Evolutionary conservation across 2,797 vertebrate genomes (phyloP), one percentile per base, ranked within the genome.

Genomic region (Syngnathus acus): DNA sequence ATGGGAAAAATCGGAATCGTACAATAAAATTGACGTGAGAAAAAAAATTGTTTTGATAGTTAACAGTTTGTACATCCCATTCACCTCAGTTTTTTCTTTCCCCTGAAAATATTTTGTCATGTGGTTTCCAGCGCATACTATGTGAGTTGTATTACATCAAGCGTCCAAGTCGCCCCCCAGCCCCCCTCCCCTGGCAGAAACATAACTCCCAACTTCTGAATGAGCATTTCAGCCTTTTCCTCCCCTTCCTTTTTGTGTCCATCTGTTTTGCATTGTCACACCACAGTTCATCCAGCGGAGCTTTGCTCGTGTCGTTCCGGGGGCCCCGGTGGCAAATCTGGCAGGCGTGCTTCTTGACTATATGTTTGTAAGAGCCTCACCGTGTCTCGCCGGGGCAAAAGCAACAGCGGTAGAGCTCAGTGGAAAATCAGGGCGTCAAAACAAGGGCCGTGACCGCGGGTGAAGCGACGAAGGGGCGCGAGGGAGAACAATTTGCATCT

Each of bases 371-470:
- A 75, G 71, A 74, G 71, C 68, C 23, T 55, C 13, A 79, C 65
- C 63, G 71, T 77, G 68, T 83, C 68, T 72, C 69, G 68, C 5
- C 13, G 3, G 14, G 62, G 63, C 59, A 62, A 73, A 83, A 71
- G 72, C 77, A 80, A 80, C 75, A 37, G 75, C 60, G 77, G 80
- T 86, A 84, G 81, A 83, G 73, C 81, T 68, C 14, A 69, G 78
- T 73, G 78, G 81, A 82, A 83, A 87, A 86, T 87, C 78, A 73
- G 80, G 86, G 79, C 78, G 73, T 78, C 77, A 83, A 84, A 77
- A 65, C 23, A 64, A 17, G 39, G 50, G 19, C 77, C 75, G 74
- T 82, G 83, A 82, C 72, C 69, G 71, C 70, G 72, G 76, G 76
- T 69, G 65, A 65, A 71, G 73, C 75, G 68, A 68, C 32, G 54